Percentiles rank a stretch among this genome's conserved stretches.
These are phyloP conservation scores for Patella pellucida DNA, from an alignment of 2,888 invertebrate species.

Conservation along the genomic window DNA sequence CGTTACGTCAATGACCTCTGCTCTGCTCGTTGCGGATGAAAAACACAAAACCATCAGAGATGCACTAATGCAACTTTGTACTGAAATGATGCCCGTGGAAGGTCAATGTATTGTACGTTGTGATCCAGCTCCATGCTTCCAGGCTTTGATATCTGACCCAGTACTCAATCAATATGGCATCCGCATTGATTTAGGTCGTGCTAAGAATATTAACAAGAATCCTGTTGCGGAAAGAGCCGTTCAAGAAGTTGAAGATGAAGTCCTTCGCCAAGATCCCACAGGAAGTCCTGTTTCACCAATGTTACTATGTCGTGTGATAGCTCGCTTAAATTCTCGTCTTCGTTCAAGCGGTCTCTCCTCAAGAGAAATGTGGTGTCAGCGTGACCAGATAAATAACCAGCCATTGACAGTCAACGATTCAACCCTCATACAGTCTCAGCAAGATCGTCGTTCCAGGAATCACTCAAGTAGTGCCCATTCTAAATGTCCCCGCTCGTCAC, in stretches of 20 bases:
- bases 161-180: too few species aligned
- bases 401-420: slow-evolving; percentile 6
- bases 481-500: neutral
- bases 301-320: neutral
- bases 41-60: slow-evolving; percentile 28
- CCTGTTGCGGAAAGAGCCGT: slow-evolving; percentile 18
- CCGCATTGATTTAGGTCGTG: neutral
- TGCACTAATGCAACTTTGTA: slow-evolving; percentile 26
- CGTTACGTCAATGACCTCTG: slow-evolving; percentile 34
- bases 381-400: slow-evolving; percentile 9
- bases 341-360: slow-evolving; percentile 13
- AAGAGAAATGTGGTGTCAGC: slow-evolving; percentile 10
- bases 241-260: slow-evolving; percentile 15
- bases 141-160: too few species aligned
- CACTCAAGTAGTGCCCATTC: slow-evolving; percentile 12
- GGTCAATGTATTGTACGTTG: too few species aligned
- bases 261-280: slow-evolving; percentile 2
- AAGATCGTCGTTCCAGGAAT: neutral
- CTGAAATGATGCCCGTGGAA: slow-evolving; percentile 32
- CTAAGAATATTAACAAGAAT: slow-evolving; percentile 23
- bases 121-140: too few species aligned
- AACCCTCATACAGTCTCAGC: neutral
- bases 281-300: too few species aligned
- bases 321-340: slow-evolving; percentile 14
- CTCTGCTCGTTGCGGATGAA: slow-evolving; percentile 32